phyloP scores from a whole-genome alignment of 2,113 vertebrate genomes.

The Sinosuthora webbiana region DNA sequence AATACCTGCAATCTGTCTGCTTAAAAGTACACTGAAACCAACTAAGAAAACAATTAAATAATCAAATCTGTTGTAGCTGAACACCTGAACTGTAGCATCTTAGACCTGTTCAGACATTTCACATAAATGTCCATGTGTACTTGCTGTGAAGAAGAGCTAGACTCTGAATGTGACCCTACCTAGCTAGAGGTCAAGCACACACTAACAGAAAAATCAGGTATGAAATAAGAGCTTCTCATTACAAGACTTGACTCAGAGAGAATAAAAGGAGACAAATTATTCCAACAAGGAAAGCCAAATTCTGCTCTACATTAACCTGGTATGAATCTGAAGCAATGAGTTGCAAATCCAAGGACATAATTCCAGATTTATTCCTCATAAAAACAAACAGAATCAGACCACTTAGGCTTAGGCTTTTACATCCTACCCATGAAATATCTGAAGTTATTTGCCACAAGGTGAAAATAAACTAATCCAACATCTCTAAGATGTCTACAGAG shows the following conservation, averaged over 20 bases:
- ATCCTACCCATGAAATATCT: background rate
- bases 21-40: background rate
- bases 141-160: background rate
- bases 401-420: constrained; percentile 23
- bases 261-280: background rate
- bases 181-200: background rate
- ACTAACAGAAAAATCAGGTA: background rate
- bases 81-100: background rate
- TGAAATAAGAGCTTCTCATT: background rate
- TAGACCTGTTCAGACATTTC: background rate
- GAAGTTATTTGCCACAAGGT: background rate
- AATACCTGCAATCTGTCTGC: background rate
- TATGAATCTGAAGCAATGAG: background rate
- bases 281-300: background rate
- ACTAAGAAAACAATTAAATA: background rate
- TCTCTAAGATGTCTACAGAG: background rate
- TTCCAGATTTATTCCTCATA: background rate
- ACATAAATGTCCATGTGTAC: background rate
- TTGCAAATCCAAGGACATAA: background rate
- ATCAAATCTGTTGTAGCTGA: background rate
- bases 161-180: background rate
- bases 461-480: background rate
- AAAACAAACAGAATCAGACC: background rate
- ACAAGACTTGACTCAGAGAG: background rate
- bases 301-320: background rate